A percentile compares a stretch with the other conserved stretches of the same genome.
These are phyloP conservation scores for Sepiola atlantica DNA, from an alignment of 2,888 invertebrate genomes.

Conservation along the genomic window DNA sequence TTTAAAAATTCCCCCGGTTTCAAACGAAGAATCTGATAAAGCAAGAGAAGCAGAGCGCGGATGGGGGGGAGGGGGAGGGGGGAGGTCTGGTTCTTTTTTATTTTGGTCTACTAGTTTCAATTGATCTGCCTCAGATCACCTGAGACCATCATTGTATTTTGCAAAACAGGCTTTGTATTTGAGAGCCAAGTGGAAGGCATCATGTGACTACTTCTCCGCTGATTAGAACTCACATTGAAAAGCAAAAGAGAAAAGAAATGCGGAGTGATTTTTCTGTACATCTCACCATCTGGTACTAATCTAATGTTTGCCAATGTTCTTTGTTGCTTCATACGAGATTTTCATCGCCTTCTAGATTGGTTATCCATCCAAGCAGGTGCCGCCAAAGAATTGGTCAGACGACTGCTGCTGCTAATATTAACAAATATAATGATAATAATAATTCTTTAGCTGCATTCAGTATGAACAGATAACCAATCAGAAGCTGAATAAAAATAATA, in stretches of 20 bases:
- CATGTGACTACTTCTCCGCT: conserved; percentile 18
- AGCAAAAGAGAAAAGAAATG: background rate
- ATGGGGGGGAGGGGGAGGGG: background rate
- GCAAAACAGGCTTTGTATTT: background rate
- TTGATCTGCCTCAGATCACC: background rate
- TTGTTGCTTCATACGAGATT: background rate
- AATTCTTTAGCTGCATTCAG: background rate
- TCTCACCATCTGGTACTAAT: background rate
- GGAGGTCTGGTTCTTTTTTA: background rate
- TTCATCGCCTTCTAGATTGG: background rate
- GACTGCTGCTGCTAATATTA: background rate
- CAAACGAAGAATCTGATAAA: background rate
- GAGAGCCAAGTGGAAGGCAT: background rate
- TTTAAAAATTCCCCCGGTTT: background rate
- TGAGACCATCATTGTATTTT: background rate
- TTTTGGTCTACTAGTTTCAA: background rate
- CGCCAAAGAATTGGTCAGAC: background rate
- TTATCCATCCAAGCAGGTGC: background rate
- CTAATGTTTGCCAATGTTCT: background rate
- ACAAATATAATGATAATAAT: background rate
- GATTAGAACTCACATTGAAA: conserved; percentile 4
- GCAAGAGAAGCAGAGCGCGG: background rate
- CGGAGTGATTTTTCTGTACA: background rate
- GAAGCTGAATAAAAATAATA: background rate
- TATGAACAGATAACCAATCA: background rate